Conservation (phyloP, 1,140 invertebrate species). For the Cyphomyrmex costatus region DNA sequence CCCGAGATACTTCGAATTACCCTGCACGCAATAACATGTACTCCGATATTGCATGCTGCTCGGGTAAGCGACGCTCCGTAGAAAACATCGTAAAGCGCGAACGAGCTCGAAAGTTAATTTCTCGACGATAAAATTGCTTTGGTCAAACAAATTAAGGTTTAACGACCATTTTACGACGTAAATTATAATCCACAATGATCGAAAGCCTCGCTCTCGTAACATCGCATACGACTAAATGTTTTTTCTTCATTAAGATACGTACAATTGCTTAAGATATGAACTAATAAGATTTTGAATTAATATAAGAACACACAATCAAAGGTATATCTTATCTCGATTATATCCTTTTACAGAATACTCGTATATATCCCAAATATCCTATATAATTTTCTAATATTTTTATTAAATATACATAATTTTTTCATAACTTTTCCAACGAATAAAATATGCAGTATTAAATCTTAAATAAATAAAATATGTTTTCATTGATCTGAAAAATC, state of each 20-base stretch:
- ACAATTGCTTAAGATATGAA: background rate
- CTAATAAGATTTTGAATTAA: conserved; percentile 1
- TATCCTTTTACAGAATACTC: background rate
- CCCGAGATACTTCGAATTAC: conserved; percentile 26
- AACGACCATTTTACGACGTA: background rate
- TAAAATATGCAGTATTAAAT: too few relatives aligned
- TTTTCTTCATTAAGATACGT: background rate
- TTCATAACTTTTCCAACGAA: background rate
- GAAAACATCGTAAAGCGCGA: conserved; percentile 43
- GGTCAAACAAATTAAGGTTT: background rate
- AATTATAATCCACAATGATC: background rate
- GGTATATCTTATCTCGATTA: background rate
- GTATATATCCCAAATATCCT: background rate
- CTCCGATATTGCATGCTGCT: conserved; percentile 30
- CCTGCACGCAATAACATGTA: conserved; percentile 29
- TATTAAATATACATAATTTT: background rate
- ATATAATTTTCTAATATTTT: background rate
- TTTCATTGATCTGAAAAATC: background rate
- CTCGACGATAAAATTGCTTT: conserved; percentile 44
- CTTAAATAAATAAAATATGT: background rate
- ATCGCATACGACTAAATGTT: background rate
- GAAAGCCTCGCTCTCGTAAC: background rate
- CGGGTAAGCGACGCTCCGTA: background rate
- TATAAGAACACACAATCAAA: background rate
- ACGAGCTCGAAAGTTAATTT: conserved; percentile 40